A percentile compares a stretch with the other conserved stretches of the same genome.
Evolutionary conservation across 2,888 invertebrate species (phyloP).

Genomic region (Molanna angustata): DNA sequence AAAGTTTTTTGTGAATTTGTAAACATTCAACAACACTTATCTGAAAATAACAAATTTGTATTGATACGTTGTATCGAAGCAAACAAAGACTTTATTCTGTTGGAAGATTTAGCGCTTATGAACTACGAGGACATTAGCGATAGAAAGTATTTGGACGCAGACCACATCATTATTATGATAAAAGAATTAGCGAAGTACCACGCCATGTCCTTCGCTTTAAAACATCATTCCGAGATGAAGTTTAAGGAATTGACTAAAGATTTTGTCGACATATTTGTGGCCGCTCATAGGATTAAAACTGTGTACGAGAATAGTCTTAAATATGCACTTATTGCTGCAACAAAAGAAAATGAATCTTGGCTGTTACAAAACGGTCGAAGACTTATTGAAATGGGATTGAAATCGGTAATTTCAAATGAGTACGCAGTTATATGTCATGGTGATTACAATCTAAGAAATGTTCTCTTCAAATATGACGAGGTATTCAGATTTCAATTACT

Average conservation of each 20-base stretch:
- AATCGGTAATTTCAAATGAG: neutral
- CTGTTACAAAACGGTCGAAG: slow-evolving; percentile 7
- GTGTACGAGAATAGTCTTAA: slow-evolving; percentile 18
- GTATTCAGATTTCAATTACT: slow-evolving; percentile 13
- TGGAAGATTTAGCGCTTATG: slow-evolving; percentile 35
- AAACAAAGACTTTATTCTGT: slow-evolving; percentile 18
- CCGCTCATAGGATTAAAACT: slow-evolving; percentile 18
- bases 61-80: slow-evolving; percentile 18
- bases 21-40: slow-evolving; percentile 16
- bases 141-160: slow-evolving; percentile 34
- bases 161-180: slow-evolving; percentile 36
- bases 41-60: slow-evolving; percentile 9
- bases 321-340: slow-evolving; percentile 10
- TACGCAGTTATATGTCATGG: slow-evolving; percentile 36
- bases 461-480: slow-evolving; percentile 36
- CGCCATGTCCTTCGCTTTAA: slow-evolving; percentile 37
- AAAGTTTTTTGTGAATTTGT: slow-evolving; percentile 22
- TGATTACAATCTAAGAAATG: slow-evolving; percentile 37
- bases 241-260: slow-evolving; percentile 31
- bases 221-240: slow-evolving; percentile 34
- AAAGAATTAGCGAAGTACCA: slow-evolving; percentile 38
- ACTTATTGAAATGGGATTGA: slow-evolving; percentile 10
- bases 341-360: slow-evolving; percentile 12
- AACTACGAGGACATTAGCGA: slow-evolving; percentile 22
- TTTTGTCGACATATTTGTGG: slow-evolving; percentile 19